phyloP scores from a whole-genome alignment of 2,888 invertebrate species.

The Epinotia ramella region DNA sequence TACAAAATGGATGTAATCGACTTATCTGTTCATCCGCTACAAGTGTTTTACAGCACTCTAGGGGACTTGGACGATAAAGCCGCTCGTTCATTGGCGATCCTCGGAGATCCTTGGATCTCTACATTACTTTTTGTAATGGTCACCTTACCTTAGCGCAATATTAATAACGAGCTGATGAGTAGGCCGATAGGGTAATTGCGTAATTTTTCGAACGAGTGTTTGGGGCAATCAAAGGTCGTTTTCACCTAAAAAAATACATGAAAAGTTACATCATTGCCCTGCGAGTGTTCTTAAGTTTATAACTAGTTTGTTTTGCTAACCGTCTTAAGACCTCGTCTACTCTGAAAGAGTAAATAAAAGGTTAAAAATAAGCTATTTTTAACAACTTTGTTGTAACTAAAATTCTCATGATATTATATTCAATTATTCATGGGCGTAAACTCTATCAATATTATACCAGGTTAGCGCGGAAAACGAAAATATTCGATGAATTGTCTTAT shows the following conservation, averaged over 20 bases:
- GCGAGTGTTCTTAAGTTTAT: no score
- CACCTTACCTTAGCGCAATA: conserved; percentile 63
- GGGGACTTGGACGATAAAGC: conserved; percentile 56
- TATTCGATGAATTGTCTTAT: background rate
- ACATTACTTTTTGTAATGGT: conserved; percentile 61
- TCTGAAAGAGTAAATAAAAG: no score
- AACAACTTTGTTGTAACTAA: no score
- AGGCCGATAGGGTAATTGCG: background rate
- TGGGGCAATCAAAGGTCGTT: background rate
- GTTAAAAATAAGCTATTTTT: no score
- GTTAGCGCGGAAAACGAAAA: no score
- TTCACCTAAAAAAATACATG: background rate
- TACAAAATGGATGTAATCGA: background rate
- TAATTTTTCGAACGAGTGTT: background rate
- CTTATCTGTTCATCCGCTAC: conserved; percentile 2
- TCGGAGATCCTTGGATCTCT: conserved; percentile 59
- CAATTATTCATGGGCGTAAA: no score
- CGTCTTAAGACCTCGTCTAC: no score
- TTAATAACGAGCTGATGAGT: conserved; percentile 53
- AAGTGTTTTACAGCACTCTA: conserved; percentile 46
- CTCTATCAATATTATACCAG: no score
- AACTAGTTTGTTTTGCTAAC: no score
- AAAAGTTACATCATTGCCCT: no score
- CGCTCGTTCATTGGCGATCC: conserved; percentile 49
- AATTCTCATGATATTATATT: no score